Evolutionary conservation across 1,140 invertebrate species (phyloP).

Genomic region (Drosophila leontia): DNA sequence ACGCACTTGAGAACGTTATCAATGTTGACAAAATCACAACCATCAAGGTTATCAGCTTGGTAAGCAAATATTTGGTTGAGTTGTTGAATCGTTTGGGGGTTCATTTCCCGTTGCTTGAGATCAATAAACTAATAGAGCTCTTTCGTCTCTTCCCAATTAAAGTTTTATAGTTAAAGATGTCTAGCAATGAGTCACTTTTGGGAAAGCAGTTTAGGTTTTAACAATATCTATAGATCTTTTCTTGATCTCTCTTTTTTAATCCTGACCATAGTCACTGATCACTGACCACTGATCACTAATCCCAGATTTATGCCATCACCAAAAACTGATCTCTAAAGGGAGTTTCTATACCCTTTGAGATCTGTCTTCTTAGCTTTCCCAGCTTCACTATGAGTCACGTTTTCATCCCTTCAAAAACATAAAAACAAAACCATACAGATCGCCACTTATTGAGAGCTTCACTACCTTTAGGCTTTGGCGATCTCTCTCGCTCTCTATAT

Average conservation of each 20-base stretch:
- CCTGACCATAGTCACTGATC: constrained; percentile 1
- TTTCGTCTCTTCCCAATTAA: no score
- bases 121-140: neutral
- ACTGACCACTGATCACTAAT: neutral
- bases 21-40: constrained; percentile 17
- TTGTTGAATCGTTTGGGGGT: neutral
- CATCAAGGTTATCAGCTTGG: constrained; percentile 24
- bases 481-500: neutral
- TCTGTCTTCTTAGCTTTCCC: no score
- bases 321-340: neutral
- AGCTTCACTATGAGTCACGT: neutral
- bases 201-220: neutral
- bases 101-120: constrained; percentile 6
- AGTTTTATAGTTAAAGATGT: neutral
- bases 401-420: neutral
- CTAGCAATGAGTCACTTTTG: constrained; percentile 3
- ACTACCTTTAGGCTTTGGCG: neutral
- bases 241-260: no score
- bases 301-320: neutral
- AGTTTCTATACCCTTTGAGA: neutral
- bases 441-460: neutral
- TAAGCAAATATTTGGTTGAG: constrained; percentile 9
- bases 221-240: no score
- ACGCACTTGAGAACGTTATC: constrained; percentile 24
- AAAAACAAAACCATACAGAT: neutral